Percentiles rank a stretch among this genome's conserved stretches.
phyloP scores from a whole-genome alignment of 35 echinoderm and acorn worm species.

The Anneissia japonica region DNA sequence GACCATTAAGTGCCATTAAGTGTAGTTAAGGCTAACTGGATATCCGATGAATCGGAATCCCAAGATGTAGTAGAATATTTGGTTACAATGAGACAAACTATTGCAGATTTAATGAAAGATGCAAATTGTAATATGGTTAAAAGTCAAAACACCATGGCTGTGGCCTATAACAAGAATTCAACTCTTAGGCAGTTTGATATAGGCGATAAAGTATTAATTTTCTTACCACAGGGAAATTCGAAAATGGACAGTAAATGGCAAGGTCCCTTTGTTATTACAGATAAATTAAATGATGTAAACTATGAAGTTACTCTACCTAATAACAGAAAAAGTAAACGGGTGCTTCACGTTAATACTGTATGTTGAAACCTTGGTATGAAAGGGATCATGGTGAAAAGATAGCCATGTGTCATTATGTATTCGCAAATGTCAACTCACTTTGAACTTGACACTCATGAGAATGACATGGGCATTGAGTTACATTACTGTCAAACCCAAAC shows the following conservation, averaged over 20 bases:
- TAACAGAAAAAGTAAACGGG: constrained; percentile 10
- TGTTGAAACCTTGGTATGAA: background rate
- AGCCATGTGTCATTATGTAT: background rate
- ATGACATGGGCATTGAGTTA: background rate
- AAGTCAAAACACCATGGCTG: constrained; percentile 14
- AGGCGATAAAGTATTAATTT: constrained; percentile 34
- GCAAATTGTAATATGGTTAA: background rate
- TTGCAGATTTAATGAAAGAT: background rate
- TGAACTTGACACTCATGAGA: background rate
- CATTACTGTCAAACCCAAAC: background rate
- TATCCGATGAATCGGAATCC: background rate
- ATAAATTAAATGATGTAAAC: constrained; percentile 2
- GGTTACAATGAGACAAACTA: background rate
- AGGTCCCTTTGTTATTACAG: constrained; percentile 21
- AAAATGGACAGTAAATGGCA: constrained; percentile 36
- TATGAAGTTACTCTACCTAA: constrained; percentile 17
- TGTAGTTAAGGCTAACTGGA: constrained; percentile 6
- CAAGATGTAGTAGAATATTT: background rate
- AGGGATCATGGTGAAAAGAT: background rate
- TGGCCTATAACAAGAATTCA: constrained; percentile 21
- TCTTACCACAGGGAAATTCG: constrained; percentile 5
- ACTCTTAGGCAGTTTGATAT: background rate
- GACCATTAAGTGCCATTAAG: background rate
- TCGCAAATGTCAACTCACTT: background rate
- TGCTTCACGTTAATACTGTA: constrained; percentile 17